Evolutionary conservation across 2,888 invertebrate species (phyloP).

Genomic region (Rhagonycha lutea): DNA sequence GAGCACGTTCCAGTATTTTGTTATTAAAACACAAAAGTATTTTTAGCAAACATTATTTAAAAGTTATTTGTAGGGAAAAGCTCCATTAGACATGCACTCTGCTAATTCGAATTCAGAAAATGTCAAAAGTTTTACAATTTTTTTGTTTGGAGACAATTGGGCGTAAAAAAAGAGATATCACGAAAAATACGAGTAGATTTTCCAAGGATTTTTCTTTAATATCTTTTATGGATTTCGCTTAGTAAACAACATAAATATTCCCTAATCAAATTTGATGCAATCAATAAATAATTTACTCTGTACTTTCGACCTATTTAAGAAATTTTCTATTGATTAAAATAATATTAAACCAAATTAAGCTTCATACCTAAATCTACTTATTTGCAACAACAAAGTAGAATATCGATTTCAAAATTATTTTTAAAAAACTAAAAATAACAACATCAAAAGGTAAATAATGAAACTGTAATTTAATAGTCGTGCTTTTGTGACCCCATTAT

Average conservation of each 20-base stretch:
- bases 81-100: neutral
- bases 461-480: neutral
- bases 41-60: neutral
- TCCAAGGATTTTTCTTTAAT: neutral
- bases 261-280: neutral
- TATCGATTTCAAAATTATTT: neutral
- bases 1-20: neutral
- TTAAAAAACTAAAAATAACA: neutral
- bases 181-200: neutral
- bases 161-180: neutral
- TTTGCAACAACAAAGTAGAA: neutral
- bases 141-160: neutral
- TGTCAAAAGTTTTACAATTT: neutral
- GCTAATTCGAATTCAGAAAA: neutral
- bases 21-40: neutral
- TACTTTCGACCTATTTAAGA: neutral
- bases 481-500: neutral
- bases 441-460: neutral
- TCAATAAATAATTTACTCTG: neutral
- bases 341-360: too few relatives aligned
- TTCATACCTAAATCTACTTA: too few relatives aligned
- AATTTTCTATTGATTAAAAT: neutral
- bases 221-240: neutral
- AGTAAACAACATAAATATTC: neutral
- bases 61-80: neutral